These are phyloP conservation scores for Drosophila ananassae DNA, from an alignment of 1,140 invertebrate genomes.

Conservation along the genomic window DNA sequence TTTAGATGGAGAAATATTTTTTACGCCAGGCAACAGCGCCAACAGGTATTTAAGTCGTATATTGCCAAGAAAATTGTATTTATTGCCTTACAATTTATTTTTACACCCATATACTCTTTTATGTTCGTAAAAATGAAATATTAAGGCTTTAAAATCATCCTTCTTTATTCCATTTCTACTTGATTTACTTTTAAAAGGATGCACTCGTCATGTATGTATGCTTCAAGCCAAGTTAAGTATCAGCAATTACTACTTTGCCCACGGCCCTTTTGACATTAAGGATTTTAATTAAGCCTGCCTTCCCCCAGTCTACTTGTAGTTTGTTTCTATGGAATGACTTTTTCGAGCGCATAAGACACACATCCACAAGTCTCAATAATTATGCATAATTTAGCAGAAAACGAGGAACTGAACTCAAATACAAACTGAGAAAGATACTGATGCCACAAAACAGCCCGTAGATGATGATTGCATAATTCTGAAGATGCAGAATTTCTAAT, in stretches of 20 bases:
- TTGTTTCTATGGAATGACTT: conserved; percentile 26
- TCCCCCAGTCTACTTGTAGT: background rate
- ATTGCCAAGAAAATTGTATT: background rate
- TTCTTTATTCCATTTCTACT: background rate
- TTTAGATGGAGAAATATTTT: background rate
- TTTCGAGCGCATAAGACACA: conserved; percentile 39
- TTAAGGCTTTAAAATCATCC: background rate
- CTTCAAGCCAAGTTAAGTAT: conserved; percentile 20
- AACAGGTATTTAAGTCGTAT: background rate
- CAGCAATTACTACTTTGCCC: conserved; percentile 32
- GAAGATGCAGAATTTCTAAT: conserved; percentile 26
- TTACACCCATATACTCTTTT: no score
- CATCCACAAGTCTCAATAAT: conserved; percentile 29
- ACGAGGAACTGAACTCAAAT: conserved; percentile 30
- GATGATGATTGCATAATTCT: conserved; percentile 58
- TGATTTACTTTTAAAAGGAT: conserved; percentile 4
- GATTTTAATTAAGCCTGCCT: conserved; percentile 1
- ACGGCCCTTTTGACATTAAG: conserved; percentile 5
- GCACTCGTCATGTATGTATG: conserved; percentile 3
- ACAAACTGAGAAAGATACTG: conserved; percentile 18
- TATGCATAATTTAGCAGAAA: conserved; percentile 52
- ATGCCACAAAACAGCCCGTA: conserved; percentile 19
- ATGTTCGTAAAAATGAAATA: background rate
- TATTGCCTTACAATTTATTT: background rate
- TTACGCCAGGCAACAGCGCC: background rate